Conservation (phyloP, 2,113 vertebrate genomes). For the Camarhynchus parvulus region DNA sequence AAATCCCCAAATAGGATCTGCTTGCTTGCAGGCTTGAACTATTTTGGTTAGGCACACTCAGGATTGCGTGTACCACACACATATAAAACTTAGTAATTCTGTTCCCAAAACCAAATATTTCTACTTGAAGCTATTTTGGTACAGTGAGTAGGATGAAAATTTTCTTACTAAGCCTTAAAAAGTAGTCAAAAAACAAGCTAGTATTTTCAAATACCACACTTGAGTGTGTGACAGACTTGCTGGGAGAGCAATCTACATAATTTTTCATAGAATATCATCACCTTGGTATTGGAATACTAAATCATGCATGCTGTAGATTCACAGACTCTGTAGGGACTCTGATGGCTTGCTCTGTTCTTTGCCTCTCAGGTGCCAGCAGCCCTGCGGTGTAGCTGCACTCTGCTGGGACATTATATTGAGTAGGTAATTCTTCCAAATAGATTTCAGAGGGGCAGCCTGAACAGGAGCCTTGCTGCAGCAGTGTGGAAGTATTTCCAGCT, state of each 20-base stretch:
- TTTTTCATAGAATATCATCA: neutral
- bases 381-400: neutral
- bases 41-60: neutral
- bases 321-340: neutral
- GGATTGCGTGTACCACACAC: accelerated
- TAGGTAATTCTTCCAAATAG: neutral
- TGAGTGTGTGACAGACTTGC: conserved; percentile 14
- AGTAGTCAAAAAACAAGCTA: neutral
- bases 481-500: neutral
- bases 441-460: neutral
- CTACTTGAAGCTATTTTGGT: conserved; percentile 6
- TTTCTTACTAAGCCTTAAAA: neutral
- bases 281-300: neutral
- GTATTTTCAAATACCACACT: neutral
- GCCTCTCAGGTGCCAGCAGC: neutral
- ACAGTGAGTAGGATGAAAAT: neutral
- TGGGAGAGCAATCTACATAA: neutral
- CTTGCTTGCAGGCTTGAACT: neutral
- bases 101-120: conserved; percentile 11
- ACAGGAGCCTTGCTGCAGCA: neutral
- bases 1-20: neutral
- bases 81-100: neutral
- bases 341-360: neutral
- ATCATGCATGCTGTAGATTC: neutral
- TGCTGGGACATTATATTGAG: neutral